Percentiles rank a stretch among this genome's conserved stretches.
Evolutionary conservation across 2,113 vertebrate genomes (phyloP).

Genomic region (Myocastor coypus): DNA sequence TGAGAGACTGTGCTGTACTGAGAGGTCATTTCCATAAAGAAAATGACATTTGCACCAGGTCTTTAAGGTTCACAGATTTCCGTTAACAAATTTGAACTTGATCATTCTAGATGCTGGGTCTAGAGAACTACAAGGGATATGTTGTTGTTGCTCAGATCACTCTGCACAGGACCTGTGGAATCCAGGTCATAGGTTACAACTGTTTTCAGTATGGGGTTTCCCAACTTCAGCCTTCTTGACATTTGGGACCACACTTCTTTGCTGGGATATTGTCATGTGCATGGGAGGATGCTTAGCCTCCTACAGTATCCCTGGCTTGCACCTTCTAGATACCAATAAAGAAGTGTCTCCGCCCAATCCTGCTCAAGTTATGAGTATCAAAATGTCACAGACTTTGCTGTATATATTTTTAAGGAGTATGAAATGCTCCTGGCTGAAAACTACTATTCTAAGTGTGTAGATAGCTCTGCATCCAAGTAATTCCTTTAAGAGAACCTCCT

Average conservation of each 20-base stretch:
- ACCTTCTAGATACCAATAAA: background rate
- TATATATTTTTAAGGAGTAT: background rate
- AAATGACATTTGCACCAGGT: background rate
- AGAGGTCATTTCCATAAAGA: background rate
- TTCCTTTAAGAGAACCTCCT: background rate
- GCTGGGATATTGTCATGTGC: background rate
- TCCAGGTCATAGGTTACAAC: background rate
- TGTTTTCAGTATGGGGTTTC: background rate
- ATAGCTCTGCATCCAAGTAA: background rate
- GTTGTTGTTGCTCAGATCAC: background rate
- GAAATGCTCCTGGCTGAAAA: background rate
- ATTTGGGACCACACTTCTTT: background rate
- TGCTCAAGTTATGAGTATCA: background rate
- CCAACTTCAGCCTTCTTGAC: background rate
- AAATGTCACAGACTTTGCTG: background rate
- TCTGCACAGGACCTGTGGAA: background rate
- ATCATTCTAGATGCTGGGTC: background rate
- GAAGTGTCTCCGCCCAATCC: background rate
- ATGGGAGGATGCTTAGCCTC: background rate
- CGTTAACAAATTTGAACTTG: background rate
- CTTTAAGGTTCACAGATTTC: constrained; percentile 1
- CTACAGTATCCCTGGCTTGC: background rate
- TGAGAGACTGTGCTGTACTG: background rate
- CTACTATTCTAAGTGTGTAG: background rate
- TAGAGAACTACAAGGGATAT: background rate